Conservation (phyloP, 2,888 invertebrate species). For the Drosophila mercatorum region DNA sequence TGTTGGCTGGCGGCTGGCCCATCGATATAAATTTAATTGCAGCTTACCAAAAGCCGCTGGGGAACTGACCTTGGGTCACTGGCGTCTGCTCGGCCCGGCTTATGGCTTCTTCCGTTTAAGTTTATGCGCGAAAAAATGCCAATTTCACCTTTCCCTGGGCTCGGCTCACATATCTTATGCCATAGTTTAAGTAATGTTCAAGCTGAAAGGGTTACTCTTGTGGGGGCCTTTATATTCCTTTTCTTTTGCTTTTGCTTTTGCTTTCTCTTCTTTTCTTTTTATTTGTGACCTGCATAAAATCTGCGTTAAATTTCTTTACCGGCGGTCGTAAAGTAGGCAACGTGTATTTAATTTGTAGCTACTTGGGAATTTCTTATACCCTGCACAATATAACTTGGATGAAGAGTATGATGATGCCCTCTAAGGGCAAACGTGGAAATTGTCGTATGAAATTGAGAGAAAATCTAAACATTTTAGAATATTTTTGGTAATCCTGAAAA, state of each 20-base stretch:
- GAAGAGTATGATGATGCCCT: not conserved
- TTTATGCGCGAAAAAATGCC: conserved; percentile 24
- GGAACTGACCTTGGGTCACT: conserved; percentile 38
- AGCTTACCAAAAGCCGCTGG: conserved; percentile 28
- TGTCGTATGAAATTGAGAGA: not conserved
- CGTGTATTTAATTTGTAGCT: conserved; percentile 60
- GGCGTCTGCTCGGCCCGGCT: conserved; percentile 7
- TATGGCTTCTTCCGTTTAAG: conserved; percentile 31
- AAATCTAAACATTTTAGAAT: not conserved
- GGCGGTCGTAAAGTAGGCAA: conserved; percentile 52
- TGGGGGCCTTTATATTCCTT: conserved; percentile 11
- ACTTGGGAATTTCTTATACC: conserved; percentile 24
- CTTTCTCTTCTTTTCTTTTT: conserved; percentile 1
- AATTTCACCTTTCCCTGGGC: conserved; percentile 30
- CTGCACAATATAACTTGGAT: not conserved
- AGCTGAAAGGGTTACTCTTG: conserved; percentile 30
- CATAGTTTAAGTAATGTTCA: conserved; percentile 52
- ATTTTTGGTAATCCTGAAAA: too few relatives aligned
- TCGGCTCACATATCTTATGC: conserved; percentile 33
- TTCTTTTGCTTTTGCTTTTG: not conserved
- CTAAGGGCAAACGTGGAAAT: not conserved
- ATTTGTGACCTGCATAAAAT: conserved; percentile 54
- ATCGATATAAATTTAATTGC: conserved; percentile 50
- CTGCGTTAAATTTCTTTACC: conserved; percentile 53
- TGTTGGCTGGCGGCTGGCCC: conserved; percentile 32